phyloP scores from a whole-genome alignment of 2,113 vertebrate genomes.

The Helogale parvula region DNA sequence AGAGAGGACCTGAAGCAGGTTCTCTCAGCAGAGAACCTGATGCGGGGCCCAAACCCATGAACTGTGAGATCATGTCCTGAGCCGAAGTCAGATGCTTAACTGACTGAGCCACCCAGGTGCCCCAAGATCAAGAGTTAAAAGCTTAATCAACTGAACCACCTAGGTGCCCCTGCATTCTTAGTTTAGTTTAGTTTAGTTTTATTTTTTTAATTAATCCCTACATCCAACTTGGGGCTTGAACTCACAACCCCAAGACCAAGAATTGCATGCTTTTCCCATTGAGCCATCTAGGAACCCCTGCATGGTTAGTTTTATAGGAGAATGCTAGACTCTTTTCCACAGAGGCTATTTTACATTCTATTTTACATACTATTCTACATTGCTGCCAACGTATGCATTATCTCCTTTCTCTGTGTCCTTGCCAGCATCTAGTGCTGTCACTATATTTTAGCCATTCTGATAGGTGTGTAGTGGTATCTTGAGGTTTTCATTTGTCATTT shows the following conservation, averaged over 20 bases:
- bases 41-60: no score
- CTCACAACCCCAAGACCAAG: not conserved
- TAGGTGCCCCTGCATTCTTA: no score
- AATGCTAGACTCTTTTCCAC: not conserved
- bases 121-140: no score
- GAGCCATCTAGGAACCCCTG: not conserved
- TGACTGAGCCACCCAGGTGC: no score
- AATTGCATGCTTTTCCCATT: not conserved
- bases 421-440: not conserved
- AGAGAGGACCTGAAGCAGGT: no score
- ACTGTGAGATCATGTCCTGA: no score
- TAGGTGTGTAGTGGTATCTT: not conserved
- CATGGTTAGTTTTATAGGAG: not conserved
- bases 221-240: not conserved
- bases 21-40: no score
- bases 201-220: not conserved
- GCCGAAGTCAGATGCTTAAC: no score
- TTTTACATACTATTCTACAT: not conserved
- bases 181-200: not conserved
- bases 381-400: not conserved
- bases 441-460: not conserved
- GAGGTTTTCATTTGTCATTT: conserved; percentile 23
- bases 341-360: not conserved
- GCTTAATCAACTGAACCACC: no score
- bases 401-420: not conserved